Evolutionary conservation across 2,888 invertebrate genomes (phyloP).

Genomic region (Cryptocephalus primarius): DNA sequence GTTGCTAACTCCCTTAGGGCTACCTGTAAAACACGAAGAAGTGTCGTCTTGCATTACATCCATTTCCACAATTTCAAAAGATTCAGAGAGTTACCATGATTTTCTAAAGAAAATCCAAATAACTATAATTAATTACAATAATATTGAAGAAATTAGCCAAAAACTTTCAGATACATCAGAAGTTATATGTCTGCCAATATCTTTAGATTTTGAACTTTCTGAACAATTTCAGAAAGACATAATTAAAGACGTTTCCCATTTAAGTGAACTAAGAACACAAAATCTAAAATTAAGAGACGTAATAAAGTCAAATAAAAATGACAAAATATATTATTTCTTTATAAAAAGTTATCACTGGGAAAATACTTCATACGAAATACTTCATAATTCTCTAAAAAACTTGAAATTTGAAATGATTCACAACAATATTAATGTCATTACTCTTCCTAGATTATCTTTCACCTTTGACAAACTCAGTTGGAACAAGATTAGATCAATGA

Average conservation of each 20-base stretch:
- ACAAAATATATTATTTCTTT: constrained; percentile 2
- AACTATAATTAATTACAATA: constrained; percentile 1
- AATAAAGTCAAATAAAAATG: background rate
- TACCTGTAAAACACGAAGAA: background rate
- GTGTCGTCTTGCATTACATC: background rate
- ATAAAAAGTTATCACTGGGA: constrained; percentile 1
- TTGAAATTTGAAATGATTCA: background rate
- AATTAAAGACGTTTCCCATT: background rate
- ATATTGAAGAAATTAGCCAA: constrained; percentile 1
- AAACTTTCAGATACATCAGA: background rate
- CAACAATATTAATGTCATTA: background rate
- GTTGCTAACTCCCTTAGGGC: constrained; percentile 14
- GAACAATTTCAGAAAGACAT: background rate
- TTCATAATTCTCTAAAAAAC: background rate
- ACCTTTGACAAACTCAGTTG: constrained; percentile 1
- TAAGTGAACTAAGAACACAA: background rate
- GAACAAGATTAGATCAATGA: constrained; percentile 10
- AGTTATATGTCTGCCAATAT: background rate
- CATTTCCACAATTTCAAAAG: background rate
- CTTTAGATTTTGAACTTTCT: background rate
- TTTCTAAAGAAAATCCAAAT: background rate
- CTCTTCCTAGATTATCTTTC: background rate
- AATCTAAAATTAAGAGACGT: background rate
- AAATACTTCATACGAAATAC: background rate
- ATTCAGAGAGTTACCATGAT: background rate